These are phyloP conservation scores for Diplogasteroides magnus DNA, from an alignment of 1,140 invertebrate genomes.

Conservation along the genomic window DNA sequence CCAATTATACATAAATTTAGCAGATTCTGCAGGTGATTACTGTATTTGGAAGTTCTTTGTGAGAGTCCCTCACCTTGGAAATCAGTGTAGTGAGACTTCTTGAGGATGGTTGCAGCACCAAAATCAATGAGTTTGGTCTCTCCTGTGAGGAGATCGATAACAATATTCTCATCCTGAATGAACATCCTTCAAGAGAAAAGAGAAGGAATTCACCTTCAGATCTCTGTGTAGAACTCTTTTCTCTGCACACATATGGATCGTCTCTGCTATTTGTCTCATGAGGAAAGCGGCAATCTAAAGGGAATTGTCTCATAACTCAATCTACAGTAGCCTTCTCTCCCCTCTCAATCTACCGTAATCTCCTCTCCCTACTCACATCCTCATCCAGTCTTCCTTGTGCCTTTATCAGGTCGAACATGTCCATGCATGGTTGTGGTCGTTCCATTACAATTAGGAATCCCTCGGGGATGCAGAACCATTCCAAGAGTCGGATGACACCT, in stretches of 20 bases:
- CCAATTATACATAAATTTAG: too few relatives aligned
- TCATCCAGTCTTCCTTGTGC: constrained; percentile 25
- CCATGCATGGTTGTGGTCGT: constrained; percentile 64
- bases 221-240: constrained; percentile 65
- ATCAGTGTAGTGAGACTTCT: constrained; percentile 64
- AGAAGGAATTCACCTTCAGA: constrained; percentile 60
- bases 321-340: not conserved
- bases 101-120: constrained; percentile 66
- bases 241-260: constrained; percentile 60
- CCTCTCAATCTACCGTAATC: not conserved
- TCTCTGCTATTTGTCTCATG: constrained; percentile 62
- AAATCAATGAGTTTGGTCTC: constrained; percentile 66
- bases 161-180: constrained; percentile 64
- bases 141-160: constrained; percentile 64
- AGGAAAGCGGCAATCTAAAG: constrained; percentile 64
- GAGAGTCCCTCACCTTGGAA: constrained; percentile 65
- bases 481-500: constrained; percentile 64
- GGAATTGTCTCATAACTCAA: not conserved
- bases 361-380: constrained; percentile 12
- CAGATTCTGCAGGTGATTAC: too few relatives aligned
- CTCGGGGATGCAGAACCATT: constrained; percentile 63
- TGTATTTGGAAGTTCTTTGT: too few relatives aligned
- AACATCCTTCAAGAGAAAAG: not conserved
- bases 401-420: constrained; percentile 68
- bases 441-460: constrained; percentile 66